Percentiles rank a stretch among this genome's conserved stretches.
phyloP scores from a whole-genome alignment of 2,113 vertebrate species.

The Oryzias woworae region DNA sequence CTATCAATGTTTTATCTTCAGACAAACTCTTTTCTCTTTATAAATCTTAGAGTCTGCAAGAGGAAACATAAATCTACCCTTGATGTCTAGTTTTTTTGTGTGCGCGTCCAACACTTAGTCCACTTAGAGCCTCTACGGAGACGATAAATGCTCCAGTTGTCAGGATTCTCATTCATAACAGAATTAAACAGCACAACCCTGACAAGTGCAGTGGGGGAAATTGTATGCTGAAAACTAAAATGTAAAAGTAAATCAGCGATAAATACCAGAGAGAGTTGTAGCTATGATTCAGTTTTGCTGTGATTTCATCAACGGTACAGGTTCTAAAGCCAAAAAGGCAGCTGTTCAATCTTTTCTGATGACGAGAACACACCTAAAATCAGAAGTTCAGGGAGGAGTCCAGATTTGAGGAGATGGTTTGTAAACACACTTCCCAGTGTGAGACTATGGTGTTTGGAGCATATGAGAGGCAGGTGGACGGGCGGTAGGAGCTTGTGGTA shows the following conservation, averaged over 20 bases:
- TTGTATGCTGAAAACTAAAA: constrained; percentile 19
- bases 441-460: constrained; percentile 5
- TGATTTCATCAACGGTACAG: constrained; percentile 12
- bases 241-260: constrained; percentile 28
- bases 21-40: background rate
- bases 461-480: constrained; percentile 23
- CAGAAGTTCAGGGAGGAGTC: background rate
- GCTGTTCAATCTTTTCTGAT: constrained; percentile 7
- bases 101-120: background rate
- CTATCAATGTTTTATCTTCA: no score
- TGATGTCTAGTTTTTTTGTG: background rate
- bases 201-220: constrained; percentile 15
- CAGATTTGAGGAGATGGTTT: constrained; percentile 1
- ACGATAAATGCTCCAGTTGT: constrained; percentile 1
- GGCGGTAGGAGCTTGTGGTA: constrained; percentile 23
- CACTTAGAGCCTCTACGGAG: constrained; percentile 1
- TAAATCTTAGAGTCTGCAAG: background rate
- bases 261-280: background rate
- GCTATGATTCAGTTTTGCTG: no score
- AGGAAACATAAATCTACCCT: no score
- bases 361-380: background rate
- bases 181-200: constrained; percentile 20
- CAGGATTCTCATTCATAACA: constrained; percentile 3
- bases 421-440: background rate
- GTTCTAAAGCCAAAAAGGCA: constrained; percentile 1